A percentile compares a stretch with the other conserved stretches of the same genome.
phyloP scores from a whole-genome alignment of 2,113 vertebrate genomes.

The Todiramphus chloris region DNA sequence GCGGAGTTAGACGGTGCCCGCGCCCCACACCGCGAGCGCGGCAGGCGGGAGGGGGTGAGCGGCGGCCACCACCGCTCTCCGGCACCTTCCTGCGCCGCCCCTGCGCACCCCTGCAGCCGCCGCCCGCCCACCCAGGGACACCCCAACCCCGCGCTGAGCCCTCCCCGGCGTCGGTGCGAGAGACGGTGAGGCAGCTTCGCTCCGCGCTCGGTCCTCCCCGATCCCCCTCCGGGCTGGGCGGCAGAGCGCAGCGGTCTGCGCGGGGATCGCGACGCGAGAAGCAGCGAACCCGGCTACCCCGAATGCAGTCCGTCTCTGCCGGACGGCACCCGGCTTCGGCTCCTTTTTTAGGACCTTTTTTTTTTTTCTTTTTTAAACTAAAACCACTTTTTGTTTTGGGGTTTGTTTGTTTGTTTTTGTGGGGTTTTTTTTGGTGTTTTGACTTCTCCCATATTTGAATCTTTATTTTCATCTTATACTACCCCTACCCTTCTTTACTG shows the following conservation, averaged over 20 bases:
- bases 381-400: not conserved
- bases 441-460: not conserved
- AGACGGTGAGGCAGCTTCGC: not conserved
- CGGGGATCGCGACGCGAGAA: not conserved
- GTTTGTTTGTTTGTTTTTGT: not conserved
- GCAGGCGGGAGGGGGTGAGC: not conserved
- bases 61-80: not conserved
- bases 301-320: not conserved
- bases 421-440: not conserved
- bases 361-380: not conserved
- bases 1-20: not conserved
- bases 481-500: not conserved
- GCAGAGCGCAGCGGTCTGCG: not conserved
- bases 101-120: not conserved
- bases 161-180: not conserved
- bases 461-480: not conserved
- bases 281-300: not conserved
- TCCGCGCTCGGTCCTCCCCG: not conserved
- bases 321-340: not conserved
- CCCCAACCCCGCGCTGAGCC: not conserved
- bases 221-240: not conserved
- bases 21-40: not conserved
- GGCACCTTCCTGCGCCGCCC: not conserved
- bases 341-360: not conserved
- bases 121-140: not conserved